Evolutionary conservation across 2,888 invertebrate genomes (phyloP).

Genomic region (Gymnocheta viridis): DNA sequence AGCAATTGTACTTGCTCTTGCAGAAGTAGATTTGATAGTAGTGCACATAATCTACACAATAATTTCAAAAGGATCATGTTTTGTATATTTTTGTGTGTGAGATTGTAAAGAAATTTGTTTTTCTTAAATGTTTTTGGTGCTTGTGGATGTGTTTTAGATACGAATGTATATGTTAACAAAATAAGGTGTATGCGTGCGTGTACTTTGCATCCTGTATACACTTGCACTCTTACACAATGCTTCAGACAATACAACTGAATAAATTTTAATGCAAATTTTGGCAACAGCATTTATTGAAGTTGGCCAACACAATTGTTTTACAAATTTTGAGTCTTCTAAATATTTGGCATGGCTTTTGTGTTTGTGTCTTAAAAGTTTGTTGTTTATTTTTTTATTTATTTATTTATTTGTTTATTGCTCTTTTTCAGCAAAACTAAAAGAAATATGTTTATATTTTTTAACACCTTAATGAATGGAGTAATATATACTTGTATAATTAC

Average conservation of each 20-base stretch:
- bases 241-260: conserved; percentile 76
- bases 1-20: neutral
- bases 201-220: conserved; percentile 7
- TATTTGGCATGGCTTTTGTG: conserved; percentile 49
- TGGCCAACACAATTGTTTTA: conserved; percentile 67
- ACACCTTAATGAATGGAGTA: conserved; percentile 6
- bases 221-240: conserved; percentile 26
- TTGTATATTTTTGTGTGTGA: neutral
- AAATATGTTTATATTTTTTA: neutral
- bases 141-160: conserved; percentile 32
- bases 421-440: neutral
- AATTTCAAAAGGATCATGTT: conserved; percentile 37
- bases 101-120: conserved; percentile 8
- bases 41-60: conserved; percentile 12
- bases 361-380: conserved; percentile 35
- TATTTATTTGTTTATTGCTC: conserved; percentile 10
- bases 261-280: conserved; percentile 81
- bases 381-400: conserved; percentile 34
- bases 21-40: conserved; percentile 11
- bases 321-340: conserved; percentile 42
- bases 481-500: too few species aligned
- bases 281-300: conserved; percentile 75
- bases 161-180: conserved; percentile 7
- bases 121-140: conserved; percentile 1
- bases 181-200: neutral